phyloP scores from a whole-genome alignment of 2,888 invertebrate genomes.

The Zygogramma bicolorata region DNA sequence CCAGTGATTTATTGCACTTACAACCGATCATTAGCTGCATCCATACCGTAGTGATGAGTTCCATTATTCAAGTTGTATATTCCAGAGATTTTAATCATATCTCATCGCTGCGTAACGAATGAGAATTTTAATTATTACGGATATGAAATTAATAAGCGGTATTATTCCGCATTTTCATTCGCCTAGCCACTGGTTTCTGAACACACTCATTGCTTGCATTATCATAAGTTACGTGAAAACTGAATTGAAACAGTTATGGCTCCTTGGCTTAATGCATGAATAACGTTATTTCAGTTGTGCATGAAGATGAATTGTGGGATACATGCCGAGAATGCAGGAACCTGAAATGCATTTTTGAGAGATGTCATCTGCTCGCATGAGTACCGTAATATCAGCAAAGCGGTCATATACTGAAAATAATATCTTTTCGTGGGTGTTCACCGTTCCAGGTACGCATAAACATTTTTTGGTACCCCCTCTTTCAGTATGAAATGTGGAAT shows the following conservation, averaged over 20 bases:
- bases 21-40: slow-evolving; percentile 14
- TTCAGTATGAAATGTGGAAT: no score
- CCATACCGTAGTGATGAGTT: slow-evolving; percentile 11
- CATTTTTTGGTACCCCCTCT: no score
- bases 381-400: neutral
- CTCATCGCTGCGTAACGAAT: slow-evolving; percentile 26
- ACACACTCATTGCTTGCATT: slow-evolving; percentile 14
- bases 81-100: slow-evolving; percentile 24
- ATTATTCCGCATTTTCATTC: neutral
- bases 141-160: slow-evolving; percentile 21
- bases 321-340: neutral
- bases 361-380: slow-evolving; percentile 2
- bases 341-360: slow-evolving; percentile 9
- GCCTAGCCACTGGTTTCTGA: slow-evolving; percentile 8
- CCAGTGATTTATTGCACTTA: slow-evolving; percentile 1
- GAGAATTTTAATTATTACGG: slow-evolving; percentile 31
- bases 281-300: slow-evolving; percentile 9
- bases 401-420: neutral
- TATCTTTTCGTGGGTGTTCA: neutral
- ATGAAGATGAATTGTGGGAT: slow-evolving; percentile 1
- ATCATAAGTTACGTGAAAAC: slow-evolving; percentile 27
- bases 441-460: no score
- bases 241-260: slow-evolving; percentile 27
- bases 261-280: slow-evolving; percentile 12
- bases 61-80: slow-evolving; percentile 7